phyloP scores from a whole-genome alignment of 2,888 invertebrate genomes.

The Yponomeuta cagnagella region DNA sequence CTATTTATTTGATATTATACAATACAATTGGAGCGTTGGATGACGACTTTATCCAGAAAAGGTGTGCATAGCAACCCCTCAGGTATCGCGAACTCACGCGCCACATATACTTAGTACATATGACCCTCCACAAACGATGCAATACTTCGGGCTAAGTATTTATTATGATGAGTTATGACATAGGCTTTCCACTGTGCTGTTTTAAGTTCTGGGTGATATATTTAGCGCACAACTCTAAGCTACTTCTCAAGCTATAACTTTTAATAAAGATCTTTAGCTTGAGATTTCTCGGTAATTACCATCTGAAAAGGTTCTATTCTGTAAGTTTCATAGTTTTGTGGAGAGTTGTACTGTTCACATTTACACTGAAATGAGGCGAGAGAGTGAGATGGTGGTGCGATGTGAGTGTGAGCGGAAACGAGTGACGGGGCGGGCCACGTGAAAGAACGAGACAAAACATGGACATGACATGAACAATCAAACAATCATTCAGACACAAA shows the following conservation, averaged over 20 bases:
- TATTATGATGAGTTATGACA: no score
- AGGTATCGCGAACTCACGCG: conserved; percentile 7
- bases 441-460: conserved; percentile 36
- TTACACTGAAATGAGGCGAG: conserved; percentile 61
- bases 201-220: no score
- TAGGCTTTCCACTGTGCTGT: no score
- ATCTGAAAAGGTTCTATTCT: not conserved
- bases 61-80: not conserved
- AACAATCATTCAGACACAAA: not conserved
- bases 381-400: conserved; percentile 71
- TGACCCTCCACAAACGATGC: not conserved
- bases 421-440: conserved; percentile 64
- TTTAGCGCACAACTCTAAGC: no score
- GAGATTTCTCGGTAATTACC: not conserved
- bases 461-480: conserved; percentile 25
- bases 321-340: conserved; percentile 5
- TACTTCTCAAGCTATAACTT: no score
- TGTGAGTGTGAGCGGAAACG: conserved; percentile 72
- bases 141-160: no score
- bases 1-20: no score
- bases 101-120: conserved; percentile 8
- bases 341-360: conserved; percentile 41
- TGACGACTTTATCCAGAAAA: not conserved
- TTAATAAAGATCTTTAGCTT: no score
- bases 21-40: no score